A percentile compares a stretch with the other conserved stretches of the same genome.
Conservation (phyloP, 2,888 invertebrate genomes). For the Lithodes maja region DNA sequence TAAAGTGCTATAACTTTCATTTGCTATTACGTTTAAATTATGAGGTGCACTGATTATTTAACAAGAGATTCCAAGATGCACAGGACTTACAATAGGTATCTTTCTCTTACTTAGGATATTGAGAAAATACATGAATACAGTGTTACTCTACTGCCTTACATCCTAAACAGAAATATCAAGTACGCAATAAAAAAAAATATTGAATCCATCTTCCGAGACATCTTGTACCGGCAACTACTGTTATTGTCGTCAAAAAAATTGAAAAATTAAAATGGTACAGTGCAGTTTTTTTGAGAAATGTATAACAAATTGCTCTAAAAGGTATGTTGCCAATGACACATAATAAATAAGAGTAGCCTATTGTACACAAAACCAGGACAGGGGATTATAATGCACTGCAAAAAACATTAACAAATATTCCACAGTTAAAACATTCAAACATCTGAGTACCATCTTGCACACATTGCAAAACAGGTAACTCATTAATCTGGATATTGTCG, state of each 20-base stretch:
- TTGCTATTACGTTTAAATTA: background rate
- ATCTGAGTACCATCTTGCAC: background rate
- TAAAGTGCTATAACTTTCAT: background rate
- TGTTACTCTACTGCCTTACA: conserved; percentile 14
- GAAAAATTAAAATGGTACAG: background rate
- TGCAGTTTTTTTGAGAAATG: background rate
- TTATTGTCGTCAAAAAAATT: background rate
- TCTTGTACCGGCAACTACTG: conserved; percentile 2
- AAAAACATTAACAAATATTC: background rate
- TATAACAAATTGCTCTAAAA: background rate
- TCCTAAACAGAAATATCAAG: conserved; percentile 14
- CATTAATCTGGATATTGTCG: no score
- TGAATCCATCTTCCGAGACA: conserved; percentile 4
- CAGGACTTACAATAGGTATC: conserved; percentile 2
- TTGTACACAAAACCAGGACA: background rate
- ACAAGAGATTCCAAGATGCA: conserved; percentile 5
- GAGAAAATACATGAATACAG: conserved; percentile 11
- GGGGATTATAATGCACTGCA: background rate
- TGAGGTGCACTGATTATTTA: conserved; percentile 4
- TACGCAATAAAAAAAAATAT: conserved; percentile 10
- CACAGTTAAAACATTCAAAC: background rate
- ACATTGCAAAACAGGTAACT: no score
- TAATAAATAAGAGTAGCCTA: background rate
- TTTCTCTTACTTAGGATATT: conserved; percentile 16
- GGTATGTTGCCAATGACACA: background rate